These are phyloP conservation scores for Protobothrops flavoviridis DNA, from an alignment of 2,113 vertebrate genomes.

Conservation along the genomic window DNA sequence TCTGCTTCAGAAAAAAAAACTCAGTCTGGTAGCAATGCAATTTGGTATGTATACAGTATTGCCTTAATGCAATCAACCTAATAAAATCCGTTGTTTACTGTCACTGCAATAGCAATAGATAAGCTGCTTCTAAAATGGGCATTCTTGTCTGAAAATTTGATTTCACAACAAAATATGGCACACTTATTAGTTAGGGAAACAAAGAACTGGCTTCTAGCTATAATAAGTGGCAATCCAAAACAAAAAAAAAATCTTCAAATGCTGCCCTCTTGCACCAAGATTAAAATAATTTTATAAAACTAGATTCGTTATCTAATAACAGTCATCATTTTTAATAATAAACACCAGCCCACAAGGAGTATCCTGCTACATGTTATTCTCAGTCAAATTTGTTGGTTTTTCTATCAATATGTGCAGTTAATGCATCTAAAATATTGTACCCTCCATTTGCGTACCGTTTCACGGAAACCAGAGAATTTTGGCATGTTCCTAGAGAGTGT, in stretches of 20 bases:
- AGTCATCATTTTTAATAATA: not conserved
- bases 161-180: not conserved
- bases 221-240: not conserved
- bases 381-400: not conserved
- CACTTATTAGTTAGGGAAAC: not conserved
- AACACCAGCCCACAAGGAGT: not conserved
- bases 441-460: not conserved
- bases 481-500: not conserved
- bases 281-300: not conserved
- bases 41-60: not conserved
- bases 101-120: not conserved
- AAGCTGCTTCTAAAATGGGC: not conserved
- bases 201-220: not conserved
- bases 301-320: not conserved
- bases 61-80: not conserved
- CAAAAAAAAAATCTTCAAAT: not conserved
- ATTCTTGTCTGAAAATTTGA: slow-evolving; percentile 3
- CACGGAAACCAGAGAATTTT: not conserved
- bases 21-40: not conserved
- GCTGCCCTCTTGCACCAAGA: not conserved
- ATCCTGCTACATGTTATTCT: not conserved
- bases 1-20: not conserved
- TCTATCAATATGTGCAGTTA: not conserved
- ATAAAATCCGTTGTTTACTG: not conserved
- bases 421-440: not conserved